These are phyloP conservation scores for Dinothrombium tinctorium DNA, from an alignment of 1,140 invertebrate species.

Conservation along the genomic window DNA sequence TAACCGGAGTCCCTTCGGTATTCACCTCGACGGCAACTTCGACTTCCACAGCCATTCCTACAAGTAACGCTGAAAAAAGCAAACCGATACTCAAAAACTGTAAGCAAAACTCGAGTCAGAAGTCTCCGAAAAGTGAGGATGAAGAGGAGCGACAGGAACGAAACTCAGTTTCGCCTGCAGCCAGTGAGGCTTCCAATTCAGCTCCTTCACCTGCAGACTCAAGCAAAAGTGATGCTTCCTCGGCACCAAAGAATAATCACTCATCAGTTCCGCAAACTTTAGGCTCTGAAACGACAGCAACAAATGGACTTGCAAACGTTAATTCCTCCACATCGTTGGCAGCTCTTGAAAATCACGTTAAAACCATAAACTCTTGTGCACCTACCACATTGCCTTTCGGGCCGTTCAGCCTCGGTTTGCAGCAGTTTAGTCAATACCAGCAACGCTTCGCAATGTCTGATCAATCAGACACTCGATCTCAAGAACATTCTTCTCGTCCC, in stretches of 20 bases:
- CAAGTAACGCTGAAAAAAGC: no score
- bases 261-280: not conserved
- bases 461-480: not conserved
- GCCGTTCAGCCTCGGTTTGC: conserved; percentile 22
- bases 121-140: not conserved
- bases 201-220: not conserved
- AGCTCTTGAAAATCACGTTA: conserved; percentile 41
- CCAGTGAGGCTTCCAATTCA: conserved; percentile 6
- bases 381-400: conserved; percentile 24
- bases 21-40: not conserved
- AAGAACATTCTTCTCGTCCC: not conserved
- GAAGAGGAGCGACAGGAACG: conserved; percentile 2
- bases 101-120: no score
- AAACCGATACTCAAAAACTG: no score
- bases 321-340: conserved; percentile 44
- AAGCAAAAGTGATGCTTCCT: no score
- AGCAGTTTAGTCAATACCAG: conserved; percentile 6
- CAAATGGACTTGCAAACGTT: conserved; percentile 9
- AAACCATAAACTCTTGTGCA: conserved; percentile 20
- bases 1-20: not conserved
- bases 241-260: conserved; percentile 1
- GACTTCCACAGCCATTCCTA: not conserved
- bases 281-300: conserved; percentile 1
- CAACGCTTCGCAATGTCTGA: conserved; percentile 1
- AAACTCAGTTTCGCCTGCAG: conserved; percentile 6